Conservation (phyloP, 1,140 invertebrate genomes). For the Magallana gigas region DNA sequence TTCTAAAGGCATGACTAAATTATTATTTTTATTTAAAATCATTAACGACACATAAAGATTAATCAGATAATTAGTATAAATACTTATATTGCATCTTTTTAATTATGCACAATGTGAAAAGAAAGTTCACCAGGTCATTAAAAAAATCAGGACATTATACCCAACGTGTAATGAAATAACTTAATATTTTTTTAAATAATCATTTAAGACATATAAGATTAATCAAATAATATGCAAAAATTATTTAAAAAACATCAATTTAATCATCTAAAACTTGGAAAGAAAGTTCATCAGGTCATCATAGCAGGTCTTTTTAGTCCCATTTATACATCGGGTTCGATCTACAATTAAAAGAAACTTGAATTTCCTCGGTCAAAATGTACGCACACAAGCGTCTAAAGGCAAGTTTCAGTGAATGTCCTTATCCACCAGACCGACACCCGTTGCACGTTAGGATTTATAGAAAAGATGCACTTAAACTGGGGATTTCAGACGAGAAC, state of each 20-base stretch:
- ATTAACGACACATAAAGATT: too few species aligned
- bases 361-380: slow-evolving; percentile 37
- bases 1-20: too few species aligned
- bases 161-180: background rate
- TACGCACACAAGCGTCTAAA: slow-evolving; percentile 15
- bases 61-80: too few species aligned
- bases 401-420: background rate
- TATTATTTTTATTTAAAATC: too few species aligned
- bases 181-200: background rate
- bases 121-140: too few species aligned
- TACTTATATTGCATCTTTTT: too few species aligned
- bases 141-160: too few species aligned
- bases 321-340: background rate
- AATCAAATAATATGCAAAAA: background rate
- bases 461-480: background rate
- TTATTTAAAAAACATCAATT: background rate
- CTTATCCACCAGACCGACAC: background rate
- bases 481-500: background rate
- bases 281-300: background rate
- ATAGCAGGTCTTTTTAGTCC: too few species aligned
- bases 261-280: background rate
- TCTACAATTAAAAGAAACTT: background rate
- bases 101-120: too few species aligned
- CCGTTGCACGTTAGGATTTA: background rate
- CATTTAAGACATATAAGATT: background rate